Evolutionary conservation across 92 coral and sea anemone genomes (phyloP).

Genomic region (Actinernus sp.): DNA sequence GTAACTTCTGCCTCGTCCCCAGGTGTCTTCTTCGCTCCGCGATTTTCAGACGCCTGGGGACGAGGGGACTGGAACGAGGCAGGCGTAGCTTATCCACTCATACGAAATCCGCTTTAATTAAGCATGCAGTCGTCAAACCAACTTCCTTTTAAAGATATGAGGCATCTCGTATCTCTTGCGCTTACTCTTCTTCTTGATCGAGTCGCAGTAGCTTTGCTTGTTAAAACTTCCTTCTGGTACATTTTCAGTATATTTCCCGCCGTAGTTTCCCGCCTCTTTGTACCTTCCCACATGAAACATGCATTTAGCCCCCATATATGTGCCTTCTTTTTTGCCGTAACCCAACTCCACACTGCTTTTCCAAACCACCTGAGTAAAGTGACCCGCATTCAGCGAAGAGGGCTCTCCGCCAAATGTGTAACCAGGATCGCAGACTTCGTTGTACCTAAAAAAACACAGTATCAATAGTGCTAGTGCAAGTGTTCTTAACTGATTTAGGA

Average conservation of each 20-base stretch:
- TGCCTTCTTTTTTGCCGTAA: background rate
- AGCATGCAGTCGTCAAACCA: too few relatives aligned
- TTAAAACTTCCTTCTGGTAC: background rate
- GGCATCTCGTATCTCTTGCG: too few relatives aligned
- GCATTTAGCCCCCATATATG: background rate
- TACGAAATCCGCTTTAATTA: too few relatives aligned
- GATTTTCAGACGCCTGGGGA: too few relatives aligned
- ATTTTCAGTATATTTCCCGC: background rate
- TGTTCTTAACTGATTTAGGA: too few relatives aligned
- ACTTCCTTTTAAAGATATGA: too few relatives aligned
- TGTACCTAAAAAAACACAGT: slow-evolving; percentile 2
- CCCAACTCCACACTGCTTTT: background rate
- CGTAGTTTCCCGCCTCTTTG: background rate
- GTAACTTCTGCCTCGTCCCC: too few relatives aligned
- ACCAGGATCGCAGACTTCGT: slow-evolving; percentile 8
- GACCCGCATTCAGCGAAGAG: background rate
- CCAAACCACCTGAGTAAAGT: slow-evolving; percentile 6
- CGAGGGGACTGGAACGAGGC: too few relatives aligned
- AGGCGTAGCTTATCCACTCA: too few relatives aligned
- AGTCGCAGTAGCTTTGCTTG: background rate
- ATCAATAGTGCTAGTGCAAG: too few relatives aligned
- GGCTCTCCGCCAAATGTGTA: background rate
- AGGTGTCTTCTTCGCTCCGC: too few relatives aligned
- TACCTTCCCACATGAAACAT: background rate
- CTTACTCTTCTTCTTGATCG: background rate